Evolutionary conservation across 1,140 invertebrate genomes (phyloP).

Genomic region (Drosophila grimshawi): DNA sequence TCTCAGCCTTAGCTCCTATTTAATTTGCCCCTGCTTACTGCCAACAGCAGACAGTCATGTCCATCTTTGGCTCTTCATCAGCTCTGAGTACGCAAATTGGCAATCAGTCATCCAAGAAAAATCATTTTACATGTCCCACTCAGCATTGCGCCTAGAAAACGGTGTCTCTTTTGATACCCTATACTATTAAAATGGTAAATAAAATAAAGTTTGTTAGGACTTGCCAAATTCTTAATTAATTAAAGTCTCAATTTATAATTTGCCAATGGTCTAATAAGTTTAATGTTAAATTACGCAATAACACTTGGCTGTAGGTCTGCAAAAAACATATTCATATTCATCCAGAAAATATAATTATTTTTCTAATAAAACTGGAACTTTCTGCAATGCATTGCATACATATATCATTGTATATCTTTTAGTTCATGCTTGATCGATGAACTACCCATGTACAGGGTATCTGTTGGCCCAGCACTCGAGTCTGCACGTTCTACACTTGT

Average conservation of each 20-base stretch:
- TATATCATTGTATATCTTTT: no score
- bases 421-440: background rate
- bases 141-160: background rate
- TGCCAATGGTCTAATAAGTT: no score
- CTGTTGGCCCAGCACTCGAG: background rate
- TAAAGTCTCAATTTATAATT: no score
- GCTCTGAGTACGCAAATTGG: constrained; percentile 28
- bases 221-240: no score
- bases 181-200: background rate
- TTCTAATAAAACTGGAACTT: no score
- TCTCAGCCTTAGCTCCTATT: constrained; percentile 24
- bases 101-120: constrained; percentile 32
- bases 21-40: background rate
- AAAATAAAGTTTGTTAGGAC: no score
- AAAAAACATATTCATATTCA: no score
- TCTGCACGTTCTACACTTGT: background rate
- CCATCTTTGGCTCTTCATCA: constrained; percentile 53
- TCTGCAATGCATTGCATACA: no score
- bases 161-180: background rate
- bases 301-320: no score
- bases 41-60: constrained; percentile 47
- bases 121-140: constrained; percentile 8
- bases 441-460: background rate
- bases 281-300: no score
- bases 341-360: no score